A percentile compares a stretch with the other conserved stretches of the same genome.
Conservation (phyloP, 2,888 invertebrate genomes). For the Germaria angustata region DNA sequence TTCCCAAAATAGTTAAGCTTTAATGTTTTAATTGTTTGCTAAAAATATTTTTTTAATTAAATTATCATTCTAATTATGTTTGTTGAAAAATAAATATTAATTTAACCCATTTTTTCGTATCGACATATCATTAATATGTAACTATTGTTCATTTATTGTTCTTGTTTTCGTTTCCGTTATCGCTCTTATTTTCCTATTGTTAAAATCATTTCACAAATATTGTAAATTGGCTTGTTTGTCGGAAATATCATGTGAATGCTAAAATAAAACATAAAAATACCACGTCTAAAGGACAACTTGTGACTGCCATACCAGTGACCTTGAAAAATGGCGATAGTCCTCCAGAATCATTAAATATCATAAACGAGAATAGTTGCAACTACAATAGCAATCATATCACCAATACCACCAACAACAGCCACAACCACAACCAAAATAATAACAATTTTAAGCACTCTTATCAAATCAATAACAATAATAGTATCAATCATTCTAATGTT, state of each 20-base stretch:
- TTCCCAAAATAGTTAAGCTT: not conserved
- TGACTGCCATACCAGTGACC: conserved; percentile 79
- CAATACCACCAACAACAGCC: conserved; percentile 45
- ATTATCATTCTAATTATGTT: conserved; percentile 40
- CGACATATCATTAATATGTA: conserved; percentile 51
- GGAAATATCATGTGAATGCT: conserved; percentile 48
- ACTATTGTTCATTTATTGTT: conserved; percentile 33
- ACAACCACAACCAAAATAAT: conserved; percentile 43
- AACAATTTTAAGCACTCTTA: conserved; percentile 47
- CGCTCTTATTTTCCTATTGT: conserved; percentile 18
- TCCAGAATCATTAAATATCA: conserved; percentile 75
- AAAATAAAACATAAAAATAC: conserved; percentile 32
- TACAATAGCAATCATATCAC: conserved; percentile 65
- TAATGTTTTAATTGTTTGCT: not conserved
- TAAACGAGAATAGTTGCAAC: conserved; percentile 68
- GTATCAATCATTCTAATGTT: conserved; percentile 54
- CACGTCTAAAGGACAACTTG: conserved; percentile 75
- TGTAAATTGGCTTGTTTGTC: conserved; percentile 36
- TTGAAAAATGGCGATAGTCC: conserved; percentile 78
- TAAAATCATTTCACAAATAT: conserved; percentile 40
- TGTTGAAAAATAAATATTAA: conserved; percentile 62
- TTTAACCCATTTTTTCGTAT: conserved; percentile 29
- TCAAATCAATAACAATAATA: conserved; percentile 45
- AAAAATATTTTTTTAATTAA: not conserved
- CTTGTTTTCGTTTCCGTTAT: conserved; percentile 25